Percentiles rank a stretch among this genome's conserved stretches.
Conservation (phyloP, 2,888 invertebrate species). For the Nomada fucata region DNA sequence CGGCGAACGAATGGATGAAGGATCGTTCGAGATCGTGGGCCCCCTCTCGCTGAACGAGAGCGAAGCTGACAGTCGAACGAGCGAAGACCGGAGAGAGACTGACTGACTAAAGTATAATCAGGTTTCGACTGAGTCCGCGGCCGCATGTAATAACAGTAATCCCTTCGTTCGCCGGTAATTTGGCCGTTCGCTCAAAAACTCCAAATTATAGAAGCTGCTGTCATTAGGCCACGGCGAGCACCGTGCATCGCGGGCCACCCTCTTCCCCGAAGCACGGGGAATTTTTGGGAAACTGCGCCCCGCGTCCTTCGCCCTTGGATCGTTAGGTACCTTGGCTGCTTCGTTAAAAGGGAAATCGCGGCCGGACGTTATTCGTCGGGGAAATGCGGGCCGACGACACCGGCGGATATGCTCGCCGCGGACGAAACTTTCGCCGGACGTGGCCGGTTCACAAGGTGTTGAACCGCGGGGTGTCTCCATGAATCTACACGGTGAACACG, state of each 20-base stretch:
- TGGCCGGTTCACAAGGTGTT: not conserved
- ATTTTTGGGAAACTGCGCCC: conserved; percentile 68
- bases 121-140: conserved; percentile 81
- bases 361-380: conserved; percentile 3
- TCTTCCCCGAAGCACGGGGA: conserved; percentile 69
- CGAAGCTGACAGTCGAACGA: conserved; percentile 78
- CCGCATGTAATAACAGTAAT: conserved; percentile 84
- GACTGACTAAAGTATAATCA: conserved; percentile 83
- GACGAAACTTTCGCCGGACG: too few species aligned
- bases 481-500: not conserved
- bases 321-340: conserved; percentile 24
- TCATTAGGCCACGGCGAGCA: conserved; percentile 79
- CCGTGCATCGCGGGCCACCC: conserved; percentile 66
- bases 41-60: conserved; percentile 58
- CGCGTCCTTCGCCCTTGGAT: conserved; percentile 30
- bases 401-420: too few species aligned
- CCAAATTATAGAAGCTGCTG: conserved; percentile 84
- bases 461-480: not conserved
- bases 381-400: not conserved
- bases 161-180: conserved; percentile 82
- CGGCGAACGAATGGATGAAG: not conserved
- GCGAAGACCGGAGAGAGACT: conserved; percentile 76
- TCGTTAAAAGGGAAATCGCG: conserved; percentile 4
- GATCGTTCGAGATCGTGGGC: conserved; percentile 56
- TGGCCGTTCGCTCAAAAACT: conserved; percentile 83